Evolutionary conservation across 2,113 vertebrate species (phyloP).

Genomic region (Pluvialis apricaria): DNA sequence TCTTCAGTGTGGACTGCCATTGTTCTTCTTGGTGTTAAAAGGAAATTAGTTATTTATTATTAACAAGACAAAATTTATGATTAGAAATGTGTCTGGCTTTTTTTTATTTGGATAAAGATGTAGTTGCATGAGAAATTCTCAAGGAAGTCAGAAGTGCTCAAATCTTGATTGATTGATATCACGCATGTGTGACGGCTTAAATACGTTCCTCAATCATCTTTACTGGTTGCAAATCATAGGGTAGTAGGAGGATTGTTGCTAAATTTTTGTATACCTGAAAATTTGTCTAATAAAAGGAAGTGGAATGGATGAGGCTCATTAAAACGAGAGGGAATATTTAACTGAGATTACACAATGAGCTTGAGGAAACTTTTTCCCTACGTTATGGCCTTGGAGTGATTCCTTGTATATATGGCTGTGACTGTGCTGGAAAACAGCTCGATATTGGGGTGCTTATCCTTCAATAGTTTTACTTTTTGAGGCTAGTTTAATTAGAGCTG

Average conservation of each 20-base stretch:
- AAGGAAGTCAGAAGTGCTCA: not conserved
- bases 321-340: not conserved
- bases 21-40: not conserved
- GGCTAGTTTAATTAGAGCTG: not conserved
- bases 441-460: not conserved
- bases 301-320: not conserved
- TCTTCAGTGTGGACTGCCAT: not conserved
- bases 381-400: not conserved
- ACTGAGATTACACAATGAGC: not conserved
- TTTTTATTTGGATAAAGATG: not conserved
- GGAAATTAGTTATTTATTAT: not conserved
- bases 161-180: not conserved
- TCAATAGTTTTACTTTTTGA: not conserved
- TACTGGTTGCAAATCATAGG: not conserved
- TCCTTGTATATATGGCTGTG: not conserved
- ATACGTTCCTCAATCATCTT: not conserved
- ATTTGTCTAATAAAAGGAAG: not conserved
- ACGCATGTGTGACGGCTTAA: not conserved
- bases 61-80: not conserved
- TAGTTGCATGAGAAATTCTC: not conserved
- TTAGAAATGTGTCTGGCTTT: not conserved
- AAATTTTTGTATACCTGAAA: not conserved
- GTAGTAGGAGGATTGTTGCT: not conserved
- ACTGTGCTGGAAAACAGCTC: not conserved
- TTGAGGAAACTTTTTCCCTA: not conserved